Evolutionary conservation across 2,113 vertebrate species (phyloP).

Genomic region (Trichechus manatus): DNA sequence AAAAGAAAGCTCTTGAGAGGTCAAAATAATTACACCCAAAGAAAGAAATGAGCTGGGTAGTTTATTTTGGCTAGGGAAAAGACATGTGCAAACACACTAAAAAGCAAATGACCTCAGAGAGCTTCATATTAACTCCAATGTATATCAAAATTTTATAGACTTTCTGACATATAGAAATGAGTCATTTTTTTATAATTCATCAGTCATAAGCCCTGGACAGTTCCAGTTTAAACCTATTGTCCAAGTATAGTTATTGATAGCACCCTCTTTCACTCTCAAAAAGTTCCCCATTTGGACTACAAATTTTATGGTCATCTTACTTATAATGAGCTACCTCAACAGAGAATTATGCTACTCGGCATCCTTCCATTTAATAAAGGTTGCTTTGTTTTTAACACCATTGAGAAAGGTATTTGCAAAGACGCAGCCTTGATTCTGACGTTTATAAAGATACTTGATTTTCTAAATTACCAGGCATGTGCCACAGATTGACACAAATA

Average conservation of each 20-base stretch:
- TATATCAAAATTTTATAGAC: background rate
- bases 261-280: background rate
- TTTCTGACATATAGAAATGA: constrained; percentile 9
- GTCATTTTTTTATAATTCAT: background rate
- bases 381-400: background rate
- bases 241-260: constrained; percentile 11
- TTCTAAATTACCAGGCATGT: constrained; percentile 41
- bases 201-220: background rate
- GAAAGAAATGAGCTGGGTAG: background rate
- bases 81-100: background rate
- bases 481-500: constrained; percentile 32
- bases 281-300: background rate
- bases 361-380: constrained; percentile 35
- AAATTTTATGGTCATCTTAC: background rate
- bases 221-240: background rate
- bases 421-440: background rate
- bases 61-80: background rate
- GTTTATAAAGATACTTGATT: constrained; percentile 37
- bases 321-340: background rate
- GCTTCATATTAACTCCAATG: background rate
- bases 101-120: background rate
- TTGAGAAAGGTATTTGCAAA: background rate
- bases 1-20: background rate
- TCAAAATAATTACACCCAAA: constrained; percentile 27
- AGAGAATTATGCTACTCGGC: constrained; percentile 19